Evolutionary conservation across 2,888 invertebrate genomes (phyloP).

Genomic region (Coleophora flavipennella): DNA sequence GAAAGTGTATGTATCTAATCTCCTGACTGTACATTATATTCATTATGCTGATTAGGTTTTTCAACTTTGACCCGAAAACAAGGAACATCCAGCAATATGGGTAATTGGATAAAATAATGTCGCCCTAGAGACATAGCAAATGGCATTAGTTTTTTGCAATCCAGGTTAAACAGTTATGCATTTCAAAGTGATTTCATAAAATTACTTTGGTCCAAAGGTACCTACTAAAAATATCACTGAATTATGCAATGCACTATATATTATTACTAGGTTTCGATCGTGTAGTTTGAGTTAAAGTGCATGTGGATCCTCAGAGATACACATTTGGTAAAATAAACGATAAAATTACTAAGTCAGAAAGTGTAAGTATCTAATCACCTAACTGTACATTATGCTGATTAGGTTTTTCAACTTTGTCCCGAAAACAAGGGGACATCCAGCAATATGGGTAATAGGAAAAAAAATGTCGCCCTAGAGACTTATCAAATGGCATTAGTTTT

Average conservation of each 20-base stretch:
- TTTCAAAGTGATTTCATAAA: too few relatives aligned
- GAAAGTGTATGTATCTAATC: too few relatives aligned
- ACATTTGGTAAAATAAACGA: too few relatives aligned
- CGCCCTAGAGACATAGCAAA: slow-evolving; percentile 11
- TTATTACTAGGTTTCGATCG: too few relatives aligned
- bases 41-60: slow-evolving; percentile 12
- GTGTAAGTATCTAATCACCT: too few relatives aligned
- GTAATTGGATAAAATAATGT: slow-evolving; percentile 16
- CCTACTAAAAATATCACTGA: too few relatives aligned
- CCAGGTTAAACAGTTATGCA: slow-evolving; percentile 9
- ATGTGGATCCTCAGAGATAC: too few relatives aligned
- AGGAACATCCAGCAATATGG: slow-evolving; percentile 16
- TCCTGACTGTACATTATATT: slow-evolving; percentile 11
- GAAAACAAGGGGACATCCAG: slow-evolving; percentile 4
- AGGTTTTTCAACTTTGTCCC: slow-evolving; percentile 13
- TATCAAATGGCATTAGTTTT: slow-evolving; percentile 7
- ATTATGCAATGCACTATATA: too few relatives aligned
- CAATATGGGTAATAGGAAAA: slow-evolving; percentile 21
- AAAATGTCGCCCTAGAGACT: slow-evolving; percentile 10
- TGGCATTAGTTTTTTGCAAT: slow-evolving; percentile 9
- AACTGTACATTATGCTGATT: slow-evolving; percentile 13
- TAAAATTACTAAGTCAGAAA: too few relatives aligned
- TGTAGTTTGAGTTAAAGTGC: too few relatives aligned
- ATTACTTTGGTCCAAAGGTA: too few relatives aligned
- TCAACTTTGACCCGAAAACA: slow-evolving; percentile 7